Conservation (phyloP, 2,888 invertebrate species). For the Drosophila kambysellisi region DNA sequence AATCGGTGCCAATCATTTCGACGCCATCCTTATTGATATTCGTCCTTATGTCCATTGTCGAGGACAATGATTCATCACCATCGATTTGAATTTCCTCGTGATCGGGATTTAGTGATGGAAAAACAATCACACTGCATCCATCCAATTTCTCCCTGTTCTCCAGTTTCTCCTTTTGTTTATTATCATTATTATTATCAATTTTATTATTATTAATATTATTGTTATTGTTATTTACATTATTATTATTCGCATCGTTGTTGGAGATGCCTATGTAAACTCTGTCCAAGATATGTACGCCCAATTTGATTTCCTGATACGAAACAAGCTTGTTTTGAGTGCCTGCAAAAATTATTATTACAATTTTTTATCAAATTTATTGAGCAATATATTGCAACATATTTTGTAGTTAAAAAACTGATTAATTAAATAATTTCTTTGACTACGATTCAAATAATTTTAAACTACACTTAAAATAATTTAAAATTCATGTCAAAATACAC, state of each 20-base stretch:
- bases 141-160: slow-evolving; percentile 87
- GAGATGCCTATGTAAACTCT: slow-evolving; percentile 91
- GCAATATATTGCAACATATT: neutral
- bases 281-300: slow-evolving; percentile 94
- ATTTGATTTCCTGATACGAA: slow-evolving; percentile 84
- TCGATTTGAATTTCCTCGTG: slow-evolving; percentile 90
- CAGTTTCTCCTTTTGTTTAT: slow-evolving; percentile 22
- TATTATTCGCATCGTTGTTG: slow-evolving; percentile 31
- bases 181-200: slow-evolving; percentile 35
- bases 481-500: neutral
- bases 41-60: slow-evolving; percentile 86
- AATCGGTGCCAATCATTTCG: slow-evolving; percentile 85
- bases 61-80: slow-evolving; percentile 83
- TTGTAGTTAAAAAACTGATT: too few species aligned
- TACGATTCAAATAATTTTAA: neutral
- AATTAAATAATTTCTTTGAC: neutral
- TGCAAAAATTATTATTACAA: slow-evolving; percentile 2
- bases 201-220: slow-evolving; percentile 32
- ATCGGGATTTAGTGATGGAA: slow-evolving; percentile 97
- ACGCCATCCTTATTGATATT: slow-evolving; percentile 96
- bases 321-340: slow-evolving; percentile 84
- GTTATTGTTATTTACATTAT: slow-evolving; percentile 22
- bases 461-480: neutral
- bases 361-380: neutral
- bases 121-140: slow-evolving; percentile 96